phyloP scores from a whole-genome alignment of 2,888 invertebrate species.

The Caenorhabditis panamensis region DNA sequence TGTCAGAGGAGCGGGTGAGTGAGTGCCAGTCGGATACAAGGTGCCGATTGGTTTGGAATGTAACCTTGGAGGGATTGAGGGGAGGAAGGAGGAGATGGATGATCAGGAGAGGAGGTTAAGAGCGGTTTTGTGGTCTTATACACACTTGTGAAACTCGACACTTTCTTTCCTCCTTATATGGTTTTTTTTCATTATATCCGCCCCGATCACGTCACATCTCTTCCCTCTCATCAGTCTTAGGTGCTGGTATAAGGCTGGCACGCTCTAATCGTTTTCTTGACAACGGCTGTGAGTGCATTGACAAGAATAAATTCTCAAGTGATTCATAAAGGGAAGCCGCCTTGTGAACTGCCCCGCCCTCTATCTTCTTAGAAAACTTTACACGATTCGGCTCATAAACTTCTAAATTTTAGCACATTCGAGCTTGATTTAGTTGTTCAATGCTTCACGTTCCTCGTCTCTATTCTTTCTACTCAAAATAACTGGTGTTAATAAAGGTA shows the following conservation, averaged over 20 bases:
- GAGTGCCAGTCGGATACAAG: conserved; percentile 53
- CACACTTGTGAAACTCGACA: conserved; percentile 54
- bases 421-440: no score
- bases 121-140: conserved; percentile 56
- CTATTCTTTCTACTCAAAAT: no score
- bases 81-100: conserved; percentile 38
- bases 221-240: neutral
- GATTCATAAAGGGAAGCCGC: conserved; percentile 51
- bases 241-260: conserved; percentile 29
- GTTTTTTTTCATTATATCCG: neutral
- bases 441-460: no score
- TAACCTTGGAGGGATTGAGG: conserved; percentile 48
- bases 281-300: conserved; percentile 23
- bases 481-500: no score
- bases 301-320: conserved; percentile 25
- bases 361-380: neutral
- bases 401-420: neutral
- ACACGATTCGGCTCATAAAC: neutral
- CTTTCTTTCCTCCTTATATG: conserved; percentile 9
- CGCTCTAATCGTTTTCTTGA: neutral
- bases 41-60: conserved; percentile 60
- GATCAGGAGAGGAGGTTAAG: conserved; percentile 54
- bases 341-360: neutral
- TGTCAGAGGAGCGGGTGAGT: conserved; percentile 35
- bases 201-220: no score